Conservation (phyloP, 2,888 invertebrate species). For the Noctuana brunneofusca region DNA sequence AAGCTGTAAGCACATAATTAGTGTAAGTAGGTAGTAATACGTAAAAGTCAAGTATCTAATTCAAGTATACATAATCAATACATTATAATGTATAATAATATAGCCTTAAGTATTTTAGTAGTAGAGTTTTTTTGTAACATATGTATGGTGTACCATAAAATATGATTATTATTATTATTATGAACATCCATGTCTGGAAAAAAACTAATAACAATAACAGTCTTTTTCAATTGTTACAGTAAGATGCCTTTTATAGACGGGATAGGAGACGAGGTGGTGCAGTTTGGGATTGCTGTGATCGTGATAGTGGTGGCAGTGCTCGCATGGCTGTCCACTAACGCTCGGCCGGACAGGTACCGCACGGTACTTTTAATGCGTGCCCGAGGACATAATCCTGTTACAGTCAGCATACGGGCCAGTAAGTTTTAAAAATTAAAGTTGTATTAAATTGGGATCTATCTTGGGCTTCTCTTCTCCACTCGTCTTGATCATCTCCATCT, state of each 20-base stretch:
- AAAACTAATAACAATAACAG: not conserved
- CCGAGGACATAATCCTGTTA: conserved; percentile 64
- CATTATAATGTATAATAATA: too few relatives aligned
- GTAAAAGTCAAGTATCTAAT: too few relatives aligned
- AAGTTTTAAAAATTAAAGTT: conserved; percentile 40
- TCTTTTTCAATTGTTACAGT: conserved; percentile 34
- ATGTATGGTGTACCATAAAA: too few relatives aligned
- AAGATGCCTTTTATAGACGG: conserved; percentile 91
- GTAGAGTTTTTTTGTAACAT: too few relatives aligned
- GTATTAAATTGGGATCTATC: not conserved
- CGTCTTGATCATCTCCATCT: too few relatives aligned
- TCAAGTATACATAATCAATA: too few relatives aligned
- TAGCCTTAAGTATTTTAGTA: too few relatives aligned
- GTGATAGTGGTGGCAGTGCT: conserved; percentile 84
- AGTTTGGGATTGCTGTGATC: conserved; percentile 84
- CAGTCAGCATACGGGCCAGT: conserved; percentile 69
- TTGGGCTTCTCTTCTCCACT: too few relatives aligned
- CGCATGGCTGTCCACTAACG: conserved; percentile 91
- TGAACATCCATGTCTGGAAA: not conserved
- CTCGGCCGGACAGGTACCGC: conserved; percentile 85
- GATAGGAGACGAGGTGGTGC: conserved; percentile 91
- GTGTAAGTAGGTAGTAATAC: too few relatives aligned
- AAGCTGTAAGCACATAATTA: too few relatives aligned
- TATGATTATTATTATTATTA: not conserved
- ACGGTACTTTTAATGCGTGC: conserved; percentile 85